Evolutionary conservation across 35 echinoderm and acorn worm species (phyloP), one percentile per base, ranked within the genome.

Genomic region (Strongylocentrotus purpuratus): DNA sequence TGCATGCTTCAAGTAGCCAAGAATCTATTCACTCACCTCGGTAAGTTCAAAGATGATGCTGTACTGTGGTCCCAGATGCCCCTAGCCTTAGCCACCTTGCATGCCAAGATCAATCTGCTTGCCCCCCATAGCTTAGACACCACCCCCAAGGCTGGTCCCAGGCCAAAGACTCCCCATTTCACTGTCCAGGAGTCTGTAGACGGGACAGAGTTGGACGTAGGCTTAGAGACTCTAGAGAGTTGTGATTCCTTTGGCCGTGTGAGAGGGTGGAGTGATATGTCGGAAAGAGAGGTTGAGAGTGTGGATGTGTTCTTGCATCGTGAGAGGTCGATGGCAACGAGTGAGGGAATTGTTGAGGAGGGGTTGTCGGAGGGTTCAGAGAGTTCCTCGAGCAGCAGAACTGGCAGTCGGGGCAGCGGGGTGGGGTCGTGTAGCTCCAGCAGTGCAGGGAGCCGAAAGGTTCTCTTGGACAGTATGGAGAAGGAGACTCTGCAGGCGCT

Each of bases 1-100:
- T 97, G 95, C 45, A 98, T 99, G 96, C 96, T 99, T 20, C 98
- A 99, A 97, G 97, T 99, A 55, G 98, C 98, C 88, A 99, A 99
- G 97, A 99, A 99, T 88, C 97, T 99, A 45, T 99, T 99, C 95
- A 99, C 98, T 91, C 98, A 99, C 90, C 96, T 99, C 94, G 98
- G 98, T 99, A 97, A 96, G 98, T 99, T 99, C 65, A 94, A 85
- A 86, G 92, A 94, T 85, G 95, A 95, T 94, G 92, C 94, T 25
- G 58, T 31, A 13, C 9, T 7, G 32, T 99, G 98, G 98, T 95
- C 95, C 17, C 91, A 58, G 91, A 55, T 93, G 91, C 97, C 97
- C 2, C 52, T 96, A 85, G 97, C 94, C 85, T 86, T 97, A 94
- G 52, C 61, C n/a, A 47, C 95, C 71, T 86, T 97, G 28, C 13